These are phyloP conservation scores for Anthoscopus minutus DNA, from an alignment of 2,113 vertebrate species.

Conservation along the genomic window DNA sequence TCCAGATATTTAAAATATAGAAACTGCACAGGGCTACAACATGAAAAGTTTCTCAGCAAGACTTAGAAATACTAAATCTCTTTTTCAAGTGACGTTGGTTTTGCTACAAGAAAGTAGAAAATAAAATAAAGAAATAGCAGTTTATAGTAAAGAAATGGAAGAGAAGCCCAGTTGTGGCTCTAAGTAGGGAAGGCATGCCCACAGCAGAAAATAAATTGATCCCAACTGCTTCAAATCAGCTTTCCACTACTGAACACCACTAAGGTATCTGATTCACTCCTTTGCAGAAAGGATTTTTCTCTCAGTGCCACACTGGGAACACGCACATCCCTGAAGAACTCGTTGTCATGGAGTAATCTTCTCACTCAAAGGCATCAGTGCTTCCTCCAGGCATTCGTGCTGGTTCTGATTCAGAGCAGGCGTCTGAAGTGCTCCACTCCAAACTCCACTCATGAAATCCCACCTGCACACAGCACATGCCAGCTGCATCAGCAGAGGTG, in stretches of 20 bases:
- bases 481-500: neutral
- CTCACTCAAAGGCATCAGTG: fast-evolving
- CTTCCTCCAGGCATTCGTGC: fast-evolving
- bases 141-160: neutral
- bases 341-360: neutral
- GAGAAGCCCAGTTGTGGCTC: neutral
- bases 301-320: neutral
- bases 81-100: neutral
- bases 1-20: neutral
- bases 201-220: neutral
- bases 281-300: neutral
- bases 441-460: neutral
- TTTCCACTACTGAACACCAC: neutral
- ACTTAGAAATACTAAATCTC: neutral
- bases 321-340: neutral
- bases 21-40: neutral
- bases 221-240: neutral
- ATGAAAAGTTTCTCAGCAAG: neutral
- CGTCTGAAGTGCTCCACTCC: neutral
- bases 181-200: neutral
- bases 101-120: neutral
- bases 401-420: neutral
- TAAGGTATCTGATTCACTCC: neutral
- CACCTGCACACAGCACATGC: fast-evolving
- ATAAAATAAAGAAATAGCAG: neutral